These are phyloP conservation scores for Ptychoptera contaminata DNA, from an alignment of 2,888 invertebrate species.

Conservation along the genomic window DNA sequence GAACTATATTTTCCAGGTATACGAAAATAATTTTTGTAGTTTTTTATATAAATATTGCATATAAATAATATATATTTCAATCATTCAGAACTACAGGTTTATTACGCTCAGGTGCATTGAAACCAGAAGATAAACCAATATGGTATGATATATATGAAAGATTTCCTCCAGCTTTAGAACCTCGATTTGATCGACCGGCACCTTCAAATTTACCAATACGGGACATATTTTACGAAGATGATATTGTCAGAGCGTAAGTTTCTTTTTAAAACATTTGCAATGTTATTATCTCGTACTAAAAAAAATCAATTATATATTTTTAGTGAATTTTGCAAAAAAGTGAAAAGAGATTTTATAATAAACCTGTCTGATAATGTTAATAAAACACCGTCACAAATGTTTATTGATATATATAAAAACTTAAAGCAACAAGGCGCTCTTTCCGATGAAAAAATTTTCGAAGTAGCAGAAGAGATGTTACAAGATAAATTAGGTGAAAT, in stretches of 20 bases:
- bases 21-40: too few species aligned
- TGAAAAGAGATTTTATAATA: conserved; percentile 37
- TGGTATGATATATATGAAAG: conserved; percentile 88
- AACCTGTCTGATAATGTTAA: conserved; percentile 37
- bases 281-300: background rate
- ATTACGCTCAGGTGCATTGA: conserved; percentile 62
- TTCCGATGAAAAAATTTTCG: conserved; percentile 36
- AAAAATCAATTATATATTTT: conserved; percentile 16
- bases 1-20: conserved; percentile 56
- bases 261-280: background rate
- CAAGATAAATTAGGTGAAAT: conserved; percentile 19
- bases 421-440: conserved; percentile 37
- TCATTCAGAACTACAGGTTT: conserved; percentile 53
- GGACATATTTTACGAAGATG: conserved; percentile 71
- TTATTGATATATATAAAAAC: conserved; percentile 43
- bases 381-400: conserved; percentile 41
- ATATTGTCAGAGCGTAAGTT: conserved; percentile 67
- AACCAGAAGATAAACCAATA: conserved; percentile 67
- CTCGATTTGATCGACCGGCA: conserved; percentile 52
- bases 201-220: conserved; percentile 40
- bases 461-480: conserved; percentile 32
- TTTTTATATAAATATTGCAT: conserved; percentile 2
- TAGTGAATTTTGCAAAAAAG: conserved; percentile 50
- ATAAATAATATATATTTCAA: background rate
- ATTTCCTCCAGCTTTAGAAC: conserved; percentile 79